Conservation (phyloP, 2,888 invertebrate genomes). For the Hirtodrosophila histrioides region DNA sequence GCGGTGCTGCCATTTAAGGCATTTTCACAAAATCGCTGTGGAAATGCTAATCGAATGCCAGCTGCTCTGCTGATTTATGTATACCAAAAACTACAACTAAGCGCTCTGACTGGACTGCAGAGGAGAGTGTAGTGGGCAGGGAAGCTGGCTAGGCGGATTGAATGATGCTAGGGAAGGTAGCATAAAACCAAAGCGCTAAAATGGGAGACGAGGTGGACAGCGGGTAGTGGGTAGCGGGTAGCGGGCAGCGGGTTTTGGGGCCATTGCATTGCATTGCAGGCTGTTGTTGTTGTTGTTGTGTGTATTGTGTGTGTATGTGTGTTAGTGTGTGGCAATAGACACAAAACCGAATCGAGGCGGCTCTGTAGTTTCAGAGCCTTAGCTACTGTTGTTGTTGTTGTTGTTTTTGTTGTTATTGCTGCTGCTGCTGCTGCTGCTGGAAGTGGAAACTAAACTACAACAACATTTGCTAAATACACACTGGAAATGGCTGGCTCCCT, state of each 20-base stretch:
- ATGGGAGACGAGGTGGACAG: background rate
- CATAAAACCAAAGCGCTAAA: conserved; percentile 5
- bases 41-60: conserved; percentile 49
- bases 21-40: conserved; percentile 6
- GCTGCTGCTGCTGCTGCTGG: conserved; percentile 38
- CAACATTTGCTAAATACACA: conserved; percentile 77
- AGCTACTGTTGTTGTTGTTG: background rate
- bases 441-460: conserved; percentile 71
- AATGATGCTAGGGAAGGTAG: conserved; percentile 9
- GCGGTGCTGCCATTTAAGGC: conserved; percentile 6
- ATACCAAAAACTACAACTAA: conserved; percentile 50
- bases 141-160: background rate
- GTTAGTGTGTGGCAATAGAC: conserved; percentile 60
- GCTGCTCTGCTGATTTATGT: conserved; percentile 61
- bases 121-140: background rate
- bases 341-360: conserved; percentile 59
- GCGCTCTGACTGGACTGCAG: conserved; percentile 2
- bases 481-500: conserved; percentile 62
- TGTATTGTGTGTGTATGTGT: conserved; percentile 18
- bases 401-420: no score
- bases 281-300: conserved; percentile 11
- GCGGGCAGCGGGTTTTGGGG: conserved; percentile 12
- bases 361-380: conserved; percentile 48
- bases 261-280: conserved; percentile 43
- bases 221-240: background rate